These are phyloP conservation scores for Andricus quercusramuli DNA, from an alignment of 2,888 invertebrate genomes.

Conservation along the genomic window DNA sequence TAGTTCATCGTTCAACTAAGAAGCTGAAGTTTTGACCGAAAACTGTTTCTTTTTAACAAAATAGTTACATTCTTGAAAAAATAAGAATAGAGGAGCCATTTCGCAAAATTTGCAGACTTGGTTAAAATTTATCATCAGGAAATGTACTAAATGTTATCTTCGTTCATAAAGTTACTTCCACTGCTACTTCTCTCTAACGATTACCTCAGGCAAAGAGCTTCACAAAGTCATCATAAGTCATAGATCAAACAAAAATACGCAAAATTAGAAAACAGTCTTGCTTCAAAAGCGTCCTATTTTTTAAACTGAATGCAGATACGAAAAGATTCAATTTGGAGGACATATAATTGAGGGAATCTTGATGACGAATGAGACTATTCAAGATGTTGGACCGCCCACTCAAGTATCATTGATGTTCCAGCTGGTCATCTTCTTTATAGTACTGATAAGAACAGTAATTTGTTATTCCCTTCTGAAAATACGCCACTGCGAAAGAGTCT, in stretches of 20 bases:
- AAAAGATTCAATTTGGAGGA: not conserved
- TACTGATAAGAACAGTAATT: slow-evolving; percentile 59
- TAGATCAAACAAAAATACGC: no score
- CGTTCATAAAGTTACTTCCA: not conserved
- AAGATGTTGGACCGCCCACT: slow-evolving; percentile 2
- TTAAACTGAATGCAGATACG: not conserved
- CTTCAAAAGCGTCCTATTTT: not conserved
- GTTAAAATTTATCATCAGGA: no score
- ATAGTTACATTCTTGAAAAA: no score
- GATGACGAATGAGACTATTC: not conserved
- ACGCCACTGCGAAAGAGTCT: slow-evolving; percentile 1
- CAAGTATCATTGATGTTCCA: not conserved
- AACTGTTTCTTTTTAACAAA: no score
- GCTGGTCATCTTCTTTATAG: slow-evolving; percentile 46
- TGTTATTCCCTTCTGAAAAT: slow-evolving; percentile 5
- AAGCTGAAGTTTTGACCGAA: no score
- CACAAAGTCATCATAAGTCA: no score
- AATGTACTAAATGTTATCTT: no score
- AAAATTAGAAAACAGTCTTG: not conserved
- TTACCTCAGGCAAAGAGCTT: no score
- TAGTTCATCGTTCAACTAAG: no score
- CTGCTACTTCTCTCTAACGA: no score
- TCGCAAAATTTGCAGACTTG: no score
- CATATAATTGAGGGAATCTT: not conserved
- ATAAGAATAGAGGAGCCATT: no score